Evolutionary conservation across 2,113 vertebrate genomes (phyloP).

Genomic region (Crotalus horridus): DNA sequence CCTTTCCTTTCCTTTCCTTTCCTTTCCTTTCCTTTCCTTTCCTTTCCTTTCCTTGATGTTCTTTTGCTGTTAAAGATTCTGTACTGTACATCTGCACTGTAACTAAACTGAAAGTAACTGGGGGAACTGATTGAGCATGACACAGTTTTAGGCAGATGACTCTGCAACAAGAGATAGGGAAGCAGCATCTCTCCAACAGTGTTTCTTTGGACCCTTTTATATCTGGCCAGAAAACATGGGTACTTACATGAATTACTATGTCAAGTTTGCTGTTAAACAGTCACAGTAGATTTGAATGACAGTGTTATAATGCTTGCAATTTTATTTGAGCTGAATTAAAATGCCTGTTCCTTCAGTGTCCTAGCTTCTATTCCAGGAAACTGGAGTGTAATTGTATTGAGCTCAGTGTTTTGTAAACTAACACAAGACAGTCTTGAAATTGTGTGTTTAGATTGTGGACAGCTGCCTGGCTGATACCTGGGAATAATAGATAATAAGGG

Average conservation of each 20-base stretch:
- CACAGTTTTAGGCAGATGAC: background rate
- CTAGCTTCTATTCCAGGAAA: background rate
- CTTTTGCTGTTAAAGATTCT: constrained; percentile 50
- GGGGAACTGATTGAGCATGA: constrained; percentile 39
- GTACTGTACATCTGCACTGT: constrained; percentile 34
- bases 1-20: no score
- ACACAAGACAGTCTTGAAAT: background rate
- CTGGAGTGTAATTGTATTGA: background rate
- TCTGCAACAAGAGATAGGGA: background rate
- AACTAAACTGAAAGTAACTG: constrained; percentile 38
- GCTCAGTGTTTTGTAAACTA: background rate
- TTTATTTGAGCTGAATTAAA: background rate
- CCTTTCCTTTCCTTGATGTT: constrained; percentile 33
- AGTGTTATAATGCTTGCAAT: background rate
- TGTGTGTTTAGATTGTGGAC: background rate
- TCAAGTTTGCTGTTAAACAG: background rate
- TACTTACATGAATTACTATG: background rate
- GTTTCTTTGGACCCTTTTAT: background rate
- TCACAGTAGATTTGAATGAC: background rate
- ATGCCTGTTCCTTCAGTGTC: background rate
- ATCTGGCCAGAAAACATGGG: background rate
- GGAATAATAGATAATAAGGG: background rate
- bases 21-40: constrained; percentile 2
- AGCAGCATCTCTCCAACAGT: background rate
- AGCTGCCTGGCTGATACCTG: background rate